These are phyloP conservation scores for Eclectus roratus DNA, from an alignment of 2,113 vertebrate genomes.

Conservation along the genomic window DNA sequence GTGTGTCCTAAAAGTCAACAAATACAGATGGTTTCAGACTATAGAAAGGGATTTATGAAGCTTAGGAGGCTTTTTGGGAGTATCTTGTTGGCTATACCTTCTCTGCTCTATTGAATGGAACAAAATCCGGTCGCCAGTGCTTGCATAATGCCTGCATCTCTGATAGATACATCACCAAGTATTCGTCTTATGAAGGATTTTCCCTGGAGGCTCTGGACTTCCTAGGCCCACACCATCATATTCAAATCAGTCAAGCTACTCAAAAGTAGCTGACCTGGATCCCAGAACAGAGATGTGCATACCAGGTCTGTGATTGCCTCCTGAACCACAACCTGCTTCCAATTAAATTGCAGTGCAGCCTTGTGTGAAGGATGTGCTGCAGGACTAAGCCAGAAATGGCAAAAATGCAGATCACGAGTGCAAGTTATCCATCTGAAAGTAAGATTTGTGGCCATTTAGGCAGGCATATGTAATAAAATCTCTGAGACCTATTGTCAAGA, in stretches of 20 bases:
- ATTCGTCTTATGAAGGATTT: neutral
- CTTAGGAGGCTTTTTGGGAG: neutral
- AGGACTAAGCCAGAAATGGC: conserved; percentile 13
- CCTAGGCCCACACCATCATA: neutral
- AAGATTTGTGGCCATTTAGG: neutral
- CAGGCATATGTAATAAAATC: neutral
- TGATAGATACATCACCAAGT: neutral
- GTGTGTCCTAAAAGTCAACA: conserved; percentile 32
- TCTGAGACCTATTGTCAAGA: neutral
- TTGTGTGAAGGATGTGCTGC: neutral
- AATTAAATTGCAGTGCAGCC: conserved; percentile 20
- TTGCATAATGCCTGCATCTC: neutral
- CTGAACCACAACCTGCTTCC: conserved; percentile 2
- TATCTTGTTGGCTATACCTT: conserved; percentile 19
- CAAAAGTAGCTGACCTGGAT: neutral
- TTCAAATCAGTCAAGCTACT: neutral
- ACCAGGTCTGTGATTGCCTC: neutral
- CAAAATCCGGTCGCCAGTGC: neutral
- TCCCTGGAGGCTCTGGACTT: neutral
- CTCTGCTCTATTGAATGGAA: neutral
- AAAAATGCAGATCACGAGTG: neutral
- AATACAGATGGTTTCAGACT: conserved; percentile 22
- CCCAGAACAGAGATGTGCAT: neutral
- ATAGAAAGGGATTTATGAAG: conserved; percentile 47
- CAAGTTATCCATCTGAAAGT: neutral